Conservation (phyloP, 2,888 invertebrate genomes). For the Cryptocephalus moraei region DNA sequence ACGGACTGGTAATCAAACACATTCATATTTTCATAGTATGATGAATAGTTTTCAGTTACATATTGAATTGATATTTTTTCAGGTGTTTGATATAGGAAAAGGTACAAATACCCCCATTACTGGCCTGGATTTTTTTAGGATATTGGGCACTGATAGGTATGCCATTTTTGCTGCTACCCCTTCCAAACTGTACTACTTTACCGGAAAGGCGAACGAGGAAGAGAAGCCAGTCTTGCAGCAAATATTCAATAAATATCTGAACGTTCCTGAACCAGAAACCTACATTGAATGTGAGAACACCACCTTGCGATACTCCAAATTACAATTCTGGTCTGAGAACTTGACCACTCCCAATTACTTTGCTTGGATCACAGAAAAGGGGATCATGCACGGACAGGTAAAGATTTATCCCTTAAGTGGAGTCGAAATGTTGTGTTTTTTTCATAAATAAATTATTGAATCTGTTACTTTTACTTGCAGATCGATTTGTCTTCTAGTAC, state of each 20-base stretch:
- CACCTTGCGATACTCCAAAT: slow-evolving; percentile 56
- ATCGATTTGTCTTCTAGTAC: slow-evolving; percentile 43
- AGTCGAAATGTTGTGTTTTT: too few relatives aligned
- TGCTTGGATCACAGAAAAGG: slow-evolving; percentile 81
- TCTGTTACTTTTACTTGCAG: slow-evolving; percentile 30
- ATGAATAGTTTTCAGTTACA: slow-evolving; percentile 1
- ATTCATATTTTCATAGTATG: background rate
- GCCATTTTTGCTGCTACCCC: slow-evolving; percentile 78
- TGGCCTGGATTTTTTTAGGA: slow-evolving; percentile 74
- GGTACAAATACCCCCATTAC: slow-evolving; percentile 71
- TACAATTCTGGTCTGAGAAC: slow-evolving; percentile 66
- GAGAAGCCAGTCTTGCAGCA: slow-evolving; percentile 73
- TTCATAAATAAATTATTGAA: too few relatives aligned
- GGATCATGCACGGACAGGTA: slow-evolving; percentile 72
- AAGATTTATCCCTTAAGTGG: background rate
- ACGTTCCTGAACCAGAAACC: slow-evolving; percentile 53
- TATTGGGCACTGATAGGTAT: slow-evolving; percentile 62
- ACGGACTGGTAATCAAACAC: slow-evolving; percentile 54
- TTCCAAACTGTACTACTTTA: slow-evolving; percentile 78
- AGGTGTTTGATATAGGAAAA: slow-evolving; percentile 84
- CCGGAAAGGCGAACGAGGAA: slow-evolving; percentile 63
- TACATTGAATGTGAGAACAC: slow-evolving; percentile 62
- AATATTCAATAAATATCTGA: slow-evolving; percentile 68
- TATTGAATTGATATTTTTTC: slow-evolving; percentile 20
- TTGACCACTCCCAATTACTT: slow-evolving; percentile 63